phyloP scores from a whole-genome alignment of 2,797 vertebrate species.

The Furcifer pardalis region DNA sequence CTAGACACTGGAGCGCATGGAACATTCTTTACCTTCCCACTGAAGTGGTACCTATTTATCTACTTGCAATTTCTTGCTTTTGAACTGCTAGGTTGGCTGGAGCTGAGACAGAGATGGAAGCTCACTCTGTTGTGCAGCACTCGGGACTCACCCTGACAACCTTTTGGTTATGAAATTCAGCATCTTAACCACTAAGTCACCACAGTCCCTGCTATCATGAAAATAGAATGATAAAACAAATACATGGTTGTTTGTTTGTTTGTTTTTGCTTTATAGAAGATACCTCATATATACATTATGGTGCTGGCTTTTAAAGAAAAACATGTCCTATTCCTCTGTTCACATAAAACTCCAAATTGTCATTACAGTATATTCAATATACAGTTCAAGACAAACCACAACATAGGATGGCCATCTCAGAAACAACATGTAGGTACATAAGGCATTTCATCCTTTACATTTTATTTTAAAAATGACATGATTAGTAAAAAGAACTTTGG shows the following conservation, averaged over 20 bases:
- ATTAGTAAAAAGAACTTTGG: background rate
- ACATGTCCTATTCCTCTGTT: background rate
- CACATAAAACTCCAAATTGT: background rate
- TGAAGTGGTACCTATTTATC: too few species aligned
- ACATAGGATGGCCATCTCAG: background rate
- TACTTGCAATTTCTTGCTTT: too few species aligned
- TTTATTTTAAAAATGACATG: background rate
- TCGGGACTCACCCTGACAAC: too few species aligned
- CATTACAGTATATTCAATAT: background rate
- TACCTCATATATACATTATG: background rate
- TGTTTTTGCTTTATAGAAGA: background rate
- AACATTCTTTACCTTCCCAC: too few species aligned
- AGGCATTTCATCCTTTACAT: background rate
- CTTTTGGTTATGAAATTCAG: too few species aligned
- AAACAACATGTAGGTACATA: constrained; percentile 1
- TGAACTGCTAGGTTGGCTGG: too few species aligned
- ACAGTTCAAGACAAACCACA: constrained; percentile 3
- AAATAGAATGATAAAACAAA: background rate
- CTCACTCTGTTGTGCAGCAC: too few species aligned
- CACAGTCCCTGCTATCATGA: too few species aligned
- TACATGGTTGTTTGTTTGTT: background rate
- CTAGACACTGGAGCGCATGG: too few species aligned
- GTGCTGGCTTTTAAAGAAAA: constrained; percentile 2
- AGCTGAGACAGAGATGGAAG: too few species aligned
- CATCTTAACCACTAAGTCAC: too few species aligned